Percentiles rank a stretch among this genome's conserved stretches.
Conservation (phyloP, 2,797 vertebrate species). For the Hydrophis major region DNA sequence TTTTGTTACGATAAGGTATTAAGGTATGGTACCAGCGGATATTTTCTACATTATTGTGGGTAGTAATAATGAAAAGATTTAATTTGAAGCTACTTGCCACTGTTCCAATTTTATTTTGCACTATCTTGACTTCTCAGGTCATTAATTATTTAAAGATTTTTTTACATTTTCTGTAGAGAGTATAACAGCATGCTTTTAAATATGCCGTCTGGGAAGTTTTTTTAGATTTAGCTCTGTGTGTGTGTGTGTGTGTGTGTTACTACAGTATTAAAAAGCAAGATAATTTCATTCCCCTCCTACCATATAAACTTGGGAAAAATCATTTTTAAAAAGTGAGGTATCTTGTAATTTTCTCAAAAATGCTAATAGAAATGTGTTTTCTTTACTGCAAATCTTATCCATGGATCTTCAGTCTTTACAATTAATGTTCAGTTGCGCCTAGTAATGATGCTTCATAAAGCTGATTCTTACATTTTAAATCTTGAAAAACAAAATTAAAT, state of each 20-base stretch:
- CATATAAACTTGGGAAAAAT: not conserved
- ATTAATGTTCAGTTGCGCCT: not conserved
- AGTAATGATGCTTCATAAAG: not conserved
- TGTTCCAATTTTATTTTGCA: not conserved
- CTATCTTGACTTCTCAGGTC: not conserved
- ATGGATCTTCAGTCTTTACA: not conserved
- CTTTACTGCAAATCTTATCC: not conserved
- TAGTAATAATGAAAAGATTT: not conserved
- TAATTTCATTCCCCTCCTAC: not conserved
- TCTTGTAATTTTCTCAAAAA: not conserved
- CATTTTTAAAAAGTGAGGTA: not conserved
- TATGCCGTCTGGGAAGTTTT: slow-evolving; percentile 15
- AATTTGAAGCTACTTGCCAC: slow-evolving; percentile 23
- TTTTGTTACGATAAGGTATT: not conserved
- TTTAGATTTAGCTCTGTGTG: not conserved
- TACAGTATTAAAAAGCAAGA: not conserved
- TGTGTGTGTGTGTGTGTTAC: not conserved
- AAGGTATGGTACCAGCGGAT: not conserved
- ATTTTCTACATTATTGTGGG: not conserved
- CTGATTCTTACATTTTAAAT: not conserved
- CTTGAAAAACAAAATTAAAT: not conserved
- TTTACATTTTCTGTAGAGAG: slow-evolving; percentile 19
- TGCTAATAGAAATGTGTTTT: not conserved
- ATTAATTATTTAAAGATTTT: slow-evolving; percentile 17
- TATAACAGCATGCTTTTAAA: slow-evolving; percentile 32